phyloP scores from a whole-genome alignment of 2,113 vertebrate species.

The Thryonomys swinderianus region DNA sequence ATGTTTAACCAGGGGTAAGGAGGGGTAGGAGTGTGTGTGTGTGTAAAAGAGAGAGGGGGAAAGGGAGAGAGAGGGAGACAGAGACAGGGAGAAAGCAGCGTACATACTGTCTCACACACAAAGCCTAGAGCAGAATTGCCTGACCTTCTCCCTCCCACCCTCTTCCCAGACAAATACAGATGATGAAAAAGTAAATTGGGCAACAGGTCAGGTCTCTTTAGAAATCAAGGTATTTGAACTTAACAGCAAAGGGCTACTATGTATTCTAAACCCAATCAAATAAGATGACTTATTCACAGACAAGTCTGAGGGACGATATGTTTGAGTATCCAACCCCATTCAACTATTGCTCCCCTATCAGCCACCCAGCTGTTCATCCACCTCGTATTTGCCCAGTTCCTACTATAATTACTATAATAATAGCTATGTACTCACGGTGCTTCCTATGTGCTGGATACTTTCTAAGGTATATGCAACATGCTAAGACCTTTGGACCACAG shows the following conservation, averaged over 20 bases:
- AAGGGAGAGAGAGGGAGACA: background rate
- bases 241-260: slow-evolving; percentile 6
- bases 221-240: slow-evolving; percentile 42
- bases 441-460: background rate
- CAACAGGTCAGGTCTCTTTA: slow-evolving; percentile 40
- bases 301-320: background rate
- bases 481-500: background rate
- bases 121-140: background rate
- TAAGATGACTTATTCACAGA: background rate
- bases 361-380: background rate
- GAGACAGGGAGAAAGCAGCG: background rate
- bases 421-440: background rate
- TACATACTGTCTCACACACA: background rate
- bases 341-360: background rate
- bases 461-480: background rate
- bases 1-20: background rate
- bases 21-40: background rate
- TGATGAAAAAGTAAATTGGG: background rate
- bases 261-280: background rate
- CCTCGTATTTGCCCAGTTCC: background rate
- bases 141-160: background rate
- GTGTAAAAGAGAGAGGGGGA: too few relatives aligned
- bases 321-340: background rate
- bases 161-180: slow-evolving; percentile 27
- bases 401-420: background rate